A percentile compares a stretch with the other conserved stretches of the same genome.
phyloP scores from a whole-genome alignment of 2,797 vertebrate genomes.

The Artibeus lituratus region DNA sequence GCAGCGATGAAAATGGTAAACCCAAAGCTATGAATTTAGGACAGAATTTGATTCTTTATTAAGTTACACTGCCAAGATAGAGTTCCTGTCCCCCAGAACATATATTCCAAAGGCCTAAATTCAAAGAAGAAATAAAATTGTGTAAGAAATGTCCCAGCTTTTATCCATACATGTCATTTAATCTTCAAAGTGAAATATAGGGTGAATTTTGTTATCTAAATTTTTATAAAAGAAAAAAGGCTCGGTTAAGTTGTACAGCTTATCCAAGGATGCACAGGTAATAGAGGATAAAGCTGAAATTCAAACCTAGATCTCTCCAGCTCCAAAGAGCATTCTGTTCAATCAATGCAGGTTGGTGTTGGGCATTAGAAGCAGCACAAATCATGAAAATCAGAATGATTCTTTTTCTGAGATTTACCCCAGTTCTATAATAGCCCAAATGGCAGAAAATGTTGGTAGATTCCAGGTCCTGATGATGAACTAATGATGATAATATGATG shows the following conservation, averaged over 20 bases:
- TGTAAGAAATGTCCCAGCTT: not conserved
- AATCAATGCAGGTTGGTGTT: not conserved
- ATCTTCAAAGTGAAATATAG: conserved; percentile 2
- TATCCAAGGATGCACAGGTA: not conserved
- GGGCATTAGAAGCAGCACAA: not conserved
- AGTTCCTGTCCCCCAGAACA: not conserved
- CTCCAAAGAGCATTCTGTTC: not conserved
- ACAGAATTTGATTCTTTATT: not conserved
- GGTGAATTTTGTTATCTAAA: not conserved
- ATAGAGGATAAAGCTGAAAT: not conserved
- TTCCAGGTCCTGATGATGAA: not conserved
- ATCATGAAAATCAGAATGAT: not conserved
- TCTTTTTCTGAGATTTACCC: not conserved
- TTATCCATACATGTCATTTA: not conserved
- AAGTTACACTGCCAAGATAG: not conserved
- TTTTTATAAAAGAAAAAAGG: not conserved
- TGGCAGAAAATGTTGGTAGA: not conserved
- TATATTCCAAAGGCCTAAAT: not conserved
- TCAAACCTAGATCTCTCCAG: not conserved
- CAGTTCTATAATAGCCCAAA: not conserved
- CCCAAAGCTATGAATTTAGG: not conserved
- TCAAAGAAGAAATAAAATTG: not conserved
- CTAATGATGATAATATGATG: not conserved
- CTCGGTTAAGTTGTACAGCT: not conserved
- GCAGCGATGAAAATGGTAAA: not conserved